These are phyloP conservation scores for Mactromeris polynyma DNA, from an alignment of 2,888 invertebrate genomes.

Conservation along the genomic window DNA sequence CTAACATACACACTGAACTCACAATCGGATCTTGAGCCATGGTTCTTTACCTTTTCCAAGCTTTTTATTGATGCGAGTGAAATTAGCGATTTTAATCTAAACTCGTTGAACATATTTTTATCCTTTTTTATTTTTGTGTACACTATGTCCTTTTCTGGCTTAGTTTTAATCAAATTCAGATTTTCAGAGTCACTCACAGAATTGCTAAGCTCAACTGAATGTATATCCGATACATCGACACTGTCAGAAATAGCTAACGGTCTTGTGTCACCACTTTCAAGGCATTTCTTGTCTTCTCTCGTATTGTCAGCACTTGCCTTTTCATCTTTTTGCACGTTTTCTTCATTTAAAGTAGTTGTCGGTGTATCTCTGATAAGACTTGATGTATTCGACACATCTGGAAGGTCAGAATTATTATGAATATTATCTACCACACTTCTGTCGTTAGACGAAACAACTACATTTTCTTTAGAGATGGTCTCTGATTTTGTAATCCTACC, in stretches of 20 bases:
- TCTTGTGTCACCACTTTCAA: constrained; percentile 10
- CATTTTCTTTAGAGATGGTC: too few species aligned
- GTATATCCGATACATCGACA: background rate
- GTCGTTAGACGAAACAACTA: too few species aligned
- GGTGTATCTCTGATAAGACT: background rate
- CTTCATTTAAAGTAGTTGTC: background rate
- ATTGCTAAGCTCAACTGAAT: background rate
- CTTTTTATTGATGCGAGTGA: constrained; percentile 6
- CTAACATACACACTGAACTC: constrained; percentile 34
- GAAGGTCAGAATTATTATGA: too few species aligned
- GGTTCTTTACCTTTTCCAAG: constrained; percentile 30
- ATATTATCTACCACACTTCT: too few species aligned
- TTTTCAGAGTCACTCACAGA: background rate
- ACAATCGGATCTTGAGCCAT: constrained; percentile 34
- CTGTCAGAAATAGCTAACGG: too few species aligned
- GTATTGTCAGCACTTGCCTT: background rate
- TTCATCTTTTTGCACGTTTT: background rate
- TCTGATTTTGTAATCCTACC: too few species aligned
- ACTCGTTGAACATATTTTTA: background rate
- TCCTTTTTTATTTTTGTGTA: background rate
- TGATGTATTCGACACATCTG: too few species aligned
- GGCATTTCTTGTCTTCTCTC: background rate
- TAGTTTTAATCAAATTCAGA: background rate
- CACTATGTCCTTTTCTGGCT: background rate
- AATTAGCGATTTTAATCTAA: background rate